Base-by-base conservation (phyloP, 64 coral and sea anemone genomes). In the Porites lutea region DNA sequence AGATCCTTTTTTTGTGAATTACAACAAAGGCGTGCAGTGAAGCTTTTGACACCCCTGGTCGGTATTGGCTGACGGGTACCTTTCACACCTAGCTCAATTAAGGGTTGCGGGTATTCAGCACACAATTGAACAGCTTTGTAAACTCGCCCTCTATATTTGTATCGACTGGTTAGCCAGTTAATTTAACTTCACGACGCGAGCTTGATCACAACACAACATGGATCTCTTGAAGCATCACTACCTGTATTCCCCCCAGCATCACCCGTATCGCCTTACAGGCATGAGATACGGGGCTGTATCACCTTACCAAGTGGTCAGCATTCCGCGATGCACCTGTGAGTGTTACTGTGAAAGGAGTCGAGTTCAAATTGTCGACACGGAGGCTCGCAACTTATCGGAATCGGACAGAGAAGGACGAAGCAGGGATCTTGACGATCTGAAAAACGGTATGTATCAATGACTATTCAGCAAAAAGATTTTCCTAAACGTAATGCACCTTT, bases 261-360 rank as follows among this genome's bases (percentile, higher is more conserved):
- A 52, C 64, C 81, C 81, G 81, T 84, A 84, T 84, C 81, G 81
- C 63, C 81, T 84, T 15, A 63, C 62, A 12, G 45, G 81, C 9
- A 52, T 63, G 13, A 66, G 81, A 84, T 84, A 84, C 16, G 81
- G 81, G 59, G 63, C 81, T 47, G 81, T 70, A 22, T 68, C 81
- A 22, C 81, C 81, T 68, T 84, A 71, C 47, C 76, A 71, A 80
- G 57, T 62, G 20, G 69, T 64, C 18, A 14, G 18, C 37, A 44
- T 74, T 45, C 79, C 79, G 2, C 78, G 79, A 9, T 91, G 89
- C 79, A 91, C 89, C 67, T 91, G 89, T 65, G 89, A 91, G 72
- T 91, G 89, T 27, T 91, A 83, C 79, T 91, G 79, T 59, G 79
- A 91, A 15, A 53, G 81, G 45, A 84, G 14, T 84, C 47, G 81